phyloP scores from a whole-genome alignment of 2,797 vertebrate species.

The Arvicola amphibius region DNA sequence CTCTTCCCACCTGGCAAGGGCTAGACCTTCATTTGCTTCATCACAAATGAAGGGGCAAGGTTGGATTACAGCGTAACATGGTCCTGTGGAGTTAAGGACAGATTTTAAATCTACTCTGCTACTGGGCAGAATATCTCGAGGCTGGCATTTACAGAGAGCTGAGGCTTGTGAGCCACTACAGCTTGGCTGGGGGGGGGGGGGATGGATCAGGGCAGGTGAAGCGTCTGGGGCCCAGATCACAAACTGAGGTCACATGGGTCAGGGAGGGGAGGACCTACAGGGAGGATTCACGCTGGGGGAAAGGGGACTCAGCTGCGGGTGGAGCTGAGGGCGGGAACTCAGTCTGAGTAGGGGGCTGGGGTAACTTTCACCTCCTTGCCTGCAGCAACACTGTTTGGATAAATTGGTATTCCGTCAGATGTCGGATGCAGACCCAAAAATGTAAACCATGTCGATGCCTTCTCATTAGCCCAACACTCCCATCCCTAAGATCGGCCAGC shows the following conservation, averaged over 20 bases:
- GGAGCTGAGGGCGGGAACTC: neutral
- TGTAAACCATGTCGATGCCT: constrained; percentile 86
- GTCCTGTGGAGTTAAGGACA: neutral
- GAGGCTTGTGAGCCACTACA: neutral
- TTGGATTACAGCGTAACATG: neutral
- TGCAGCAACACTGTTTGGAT: constrained; percentile 82
- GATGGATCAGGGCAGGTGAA: neutral
- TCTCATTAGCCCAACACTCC: constrained; percentile 78
- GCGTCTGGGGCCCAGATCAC: neutral
- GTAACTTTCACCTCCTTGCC: constrained; percentile 82
- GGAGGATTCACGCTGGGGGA: neutral
- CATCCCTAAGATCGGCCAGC: constrained; percentile 20
- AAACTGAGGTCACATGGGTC: neutral
- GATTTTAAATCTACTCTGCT: neutral
- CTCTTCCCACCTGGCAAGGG: neutral
- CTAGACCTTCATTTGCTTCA: neutral
- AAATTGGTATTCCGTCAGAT: constrained; percentile 82
- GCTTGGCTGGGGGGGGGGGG: neutral
- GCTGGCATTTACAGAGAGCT: neutral
- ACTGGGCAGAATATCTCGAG: neutral
- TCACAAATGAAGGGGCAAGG: neutral
- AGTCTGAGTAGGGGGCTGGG: neutral
- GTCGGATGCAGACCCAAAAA: constrained; percentile 83
- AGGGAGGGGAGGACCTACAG: neutral
- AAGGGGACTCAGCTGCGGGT: neutral